phyloP scores from a whole-genome alignment of 2,113 vertebrate species.

The Oostethus manadensis region DNA sequence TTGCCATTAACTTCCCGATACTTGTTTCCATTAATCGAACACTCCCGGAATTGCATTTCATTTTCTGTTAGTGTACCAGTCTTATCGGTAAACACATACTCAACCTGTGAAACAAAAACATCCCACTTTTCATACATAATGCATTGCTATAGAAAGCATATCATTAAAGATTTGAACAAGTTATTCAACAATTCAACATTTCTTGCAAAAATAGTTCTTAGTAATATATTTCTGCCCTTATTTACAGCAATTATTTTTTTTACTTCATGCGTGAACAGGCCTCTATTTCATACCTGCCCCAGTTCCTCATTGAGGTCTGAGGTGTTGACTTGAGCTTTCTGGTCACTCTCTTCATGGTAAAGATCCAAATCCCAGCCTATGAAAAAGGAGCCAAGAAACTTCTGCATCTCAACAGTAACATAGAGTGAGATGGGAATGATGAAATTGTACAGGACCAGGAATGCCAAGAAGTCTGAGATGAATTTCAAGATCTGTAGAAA shows the following conservation, averaged over 20 bases:
- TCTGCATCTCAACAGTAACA: conserved; percentile 98
- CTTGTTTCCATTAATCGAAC: conserved; percentile 91
- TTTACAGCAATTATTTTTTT: not conserved
- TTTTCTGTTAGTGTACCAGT: conserved; percentile 98
- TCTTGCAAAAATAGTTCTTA: not conserved
- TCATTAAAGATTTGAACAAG: not conserved
- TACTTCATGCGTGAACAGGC: not conserved
- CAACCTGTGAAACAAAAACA: conserved; percentile 76
- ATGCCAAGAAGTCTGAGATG: conserved; percentile 97
- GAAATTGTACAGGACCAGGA: conserved; percentile 97
- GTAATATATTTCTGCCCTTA: too few species aligned
- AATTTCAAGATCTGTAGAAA: conserved; percentile 84
- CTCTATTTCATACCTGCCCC: conserved; percentile 80
- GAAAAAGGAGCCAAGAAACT: conserved; percentile 97
- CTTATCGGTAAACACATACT: conserved; percentile 98
- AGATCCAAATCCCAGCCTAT: conserved; percentile 97
- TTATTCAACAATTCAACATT: not conserved
- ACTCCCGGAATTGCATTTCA: conserved; percentile 97
- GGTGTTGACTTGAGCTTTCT: conserved; percentile 97
- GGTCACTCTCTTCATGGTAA: conserved; percentile 92
- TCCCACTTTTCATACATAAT: not conserved
- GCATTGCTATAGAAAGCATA: not conserved
- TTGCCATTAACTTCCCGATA: conserved; percentile 92
- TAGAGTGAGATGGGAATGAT: conserved; percentile 99
- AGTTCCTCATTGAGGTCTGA: conserved; percentile 98